Evolutionary conservation across 2,888 invertebrate species (phyloP), one percentile per base, ranked within the genome.

Genomic region (Tenthredo scrophulariae): DNA sequence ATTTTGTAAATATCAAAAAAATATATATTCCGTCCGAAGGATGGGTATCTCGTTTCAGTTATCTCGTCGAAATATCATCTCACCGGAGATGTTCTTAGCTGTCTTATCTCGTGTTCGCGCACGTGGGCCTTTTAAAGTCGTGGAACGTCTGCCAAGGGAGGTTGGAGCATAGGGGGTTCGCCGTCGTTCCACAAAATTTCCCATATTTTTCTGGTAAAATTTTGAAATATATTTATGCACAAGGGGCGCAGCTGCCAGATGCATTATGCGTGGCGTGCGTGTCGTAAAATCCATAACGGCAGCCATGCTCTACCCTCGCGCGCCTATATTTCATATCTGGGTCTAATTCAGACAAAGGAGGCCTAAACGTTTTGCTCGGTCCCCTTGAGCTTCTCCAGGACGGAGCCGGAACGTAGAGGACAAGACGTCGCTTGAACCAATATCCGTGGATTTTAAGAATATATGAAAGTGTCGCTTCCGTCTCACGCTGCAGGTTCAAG

Each of bases 251-350:
- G 79, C 84, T 84, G 84, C 79, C 84, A 84, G 79, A 79, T 84
- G 84, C 84, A 84, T 84, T 86, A 87, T 86, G 87, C 87, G 87
- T 87, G 86, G 86, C 87, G 86, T 87, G 88, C 88, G 87, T 88
- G 87, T 89, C 89, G 87, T 89, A 86, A 88, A 87, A 87, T 87
- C 87, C 86, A 87, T 87, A 87, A 88, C 87, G 88, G 87, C 85
- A 85, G 87, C 86, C 85, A 87, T 88, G 88, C 87, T 88, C 88
- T 85, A 85, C 85, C 80, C 85, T 85, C 79, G 74, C 62, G 77
- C 86, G 85, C 86, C 87, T 87, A 87, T 88, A 87, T 87, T 85
- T 87, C 86, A 88, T 87, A 84, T 85, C 84, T 84, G 84, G 87
- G 86, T 88, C 87, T 88, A 86, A 88, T 88, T 88, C 86, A 87